Conservation (phyloP, 2,113 vertebrate species). For the Esox niger region DNA sequence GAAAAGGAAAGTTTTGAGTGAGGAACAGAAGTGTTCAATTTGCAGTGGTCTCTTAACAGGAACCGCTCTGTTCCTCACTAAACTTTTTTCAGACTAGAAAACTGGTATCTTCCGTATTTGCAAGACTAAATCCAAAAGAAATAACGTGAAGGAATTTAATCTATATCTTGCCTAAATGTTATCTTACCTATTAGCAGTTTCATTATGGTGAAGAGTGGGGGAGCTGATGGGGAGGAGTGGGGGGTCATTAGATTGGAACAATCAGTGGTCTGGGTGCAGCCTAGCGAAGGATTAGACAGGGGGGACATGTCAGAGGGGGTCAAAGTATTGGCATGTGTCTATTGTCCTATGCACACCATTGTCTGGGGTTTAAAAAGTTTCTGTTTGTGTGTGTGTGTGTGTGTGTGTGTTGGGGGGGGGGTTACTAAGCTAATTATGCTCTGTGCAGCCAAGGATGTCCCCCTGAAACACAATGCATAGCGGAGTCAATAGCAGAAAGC, state of each 20-base stretch:
- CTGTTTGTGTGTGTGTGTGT: conserved; percentile 32
- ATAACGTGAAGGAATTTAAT: conserved; percentile 19
- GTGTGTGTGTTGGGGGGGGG: conserved; percentile 1
- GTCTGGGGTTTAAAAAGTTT: conserved; percentile 56
- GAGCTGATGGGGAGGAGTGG: background rate
- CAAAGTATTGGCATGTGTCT: conserved; percentile 67
- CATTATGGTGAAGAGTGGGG: conserved; percentile 46
- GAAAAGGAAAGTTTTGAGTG: too few species aligned
- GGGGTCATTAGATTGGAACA: background rate
- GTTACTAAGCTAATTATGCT: conserved; percentile 63
- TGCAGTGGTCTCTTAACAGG: too few species aligned
- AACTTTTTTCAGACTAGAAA: too few species aligned
- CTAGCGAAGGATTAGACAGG: conserved; percentile 3
- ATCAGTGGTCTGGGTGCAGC: background rate
- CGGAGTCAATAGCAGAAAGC: conserved; percentile 35
- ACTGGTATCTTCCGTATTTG: too few species aligned
- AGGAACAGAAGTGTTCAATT: too few species aligned
- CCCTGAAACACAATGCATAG: conserved; percentile 46
- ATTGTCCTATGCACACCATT: conserved; percentile 58
- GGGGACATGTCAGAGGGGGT: conserved; percentile 36
- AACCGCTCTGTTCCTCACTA: too few species aligned
- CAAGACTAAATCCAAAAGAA: conserved; percentile 4
- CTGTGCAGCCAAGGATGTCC: conserved; percentile 58
- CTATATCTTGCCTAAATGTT: conserved; percentile 20
- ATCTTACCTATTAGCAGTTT: conserved; percentile 32